These are phyloP conservation scores for Anoplopoma fimbria DNA, from an alignment of 2,113 vertebrate genomes.

Conservation along the genomic window DNA sequence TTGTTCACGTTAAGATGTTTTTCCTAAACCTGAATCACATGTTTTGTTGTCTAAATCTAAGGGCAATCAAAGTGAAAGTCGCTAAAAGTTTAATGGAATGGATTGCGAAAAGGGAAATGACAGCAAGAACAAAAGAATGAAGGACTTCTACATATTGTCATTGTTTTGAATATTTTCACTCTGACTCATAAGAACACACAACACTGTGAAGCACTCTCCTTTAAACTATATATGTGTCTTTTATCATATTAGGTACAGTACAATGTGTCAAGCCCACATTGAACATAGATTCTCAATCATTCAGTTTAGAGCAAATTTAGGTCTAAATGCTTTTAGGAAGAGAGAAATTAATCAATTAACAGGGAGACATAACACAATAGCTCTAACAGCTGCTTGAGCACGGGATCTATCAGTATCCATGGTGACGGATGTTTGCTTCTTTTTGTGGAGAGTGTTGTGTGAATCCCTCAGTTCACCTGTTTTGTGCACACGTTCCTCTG, in stretches of 20 bases:
- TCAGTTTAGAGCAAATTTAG: neutral
- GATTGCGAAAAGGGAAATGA: neutral
- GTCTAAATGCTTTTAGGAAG: neutral
- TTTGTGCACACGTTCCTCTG: slow-evolving; percentile 46
- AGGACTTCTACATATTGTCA: neutral
- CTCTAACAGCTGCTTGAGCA: neutral
- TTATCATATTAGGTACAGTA: neutral
- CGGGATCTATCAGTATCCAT: slow-evolving; percentile 11
- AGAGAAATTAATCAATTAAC: neutral
- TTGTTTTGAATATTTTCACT: no score
- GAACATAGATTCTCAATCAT: no score
- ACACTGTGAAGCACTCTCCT: no score
- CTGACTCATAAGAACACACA: no score
- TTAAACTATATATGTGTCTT: no score
- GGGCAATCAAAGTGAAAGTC: neutral
- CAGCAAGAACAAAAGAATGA: neutral
- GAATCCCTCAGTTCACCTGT: slow-evolving; percentile 16
- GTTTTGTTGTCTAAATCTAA: neutral
- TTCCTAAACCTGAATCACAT: neutral
- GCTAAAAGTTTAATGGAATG: neutral
- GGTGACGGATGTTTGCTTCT: slow-evolving; percentile 21
- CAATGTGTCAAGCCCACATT: neutral
- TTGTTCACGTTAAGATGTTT: neutral
- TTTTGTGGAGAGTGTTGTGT: neutral
- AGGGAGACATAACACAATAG: neutral